Conservation (phyloP, 2,113 vertebrate genomes). For the Grantiella picta region DNA sequence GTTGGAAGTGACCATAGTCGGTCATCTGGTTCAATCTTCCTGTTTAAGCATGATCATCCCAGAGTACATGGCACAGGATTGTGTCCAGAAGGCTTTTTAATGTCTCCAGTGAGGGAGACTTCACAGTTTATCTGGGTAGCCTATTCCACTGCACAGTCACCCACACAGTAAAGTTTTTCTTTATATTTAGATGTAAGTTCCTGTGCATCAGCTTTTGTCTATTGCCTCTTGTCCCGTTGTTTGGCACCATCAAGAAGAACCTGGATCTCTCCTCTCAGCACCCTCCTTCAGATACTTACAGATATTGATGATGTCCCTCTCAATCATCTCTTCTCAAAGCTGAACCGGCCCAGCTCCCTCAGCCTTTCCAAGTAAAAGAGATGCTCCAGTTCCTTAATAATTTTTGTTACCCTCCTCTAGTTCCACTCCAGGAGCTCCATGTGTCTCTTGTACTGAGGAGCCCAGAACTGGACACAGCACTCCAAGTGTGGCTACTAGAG, state of each 20-base stretch:
- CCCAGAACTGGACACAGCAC: not conserved
- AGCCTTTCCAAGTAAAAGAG: not conserved
- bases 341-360: not conserved
- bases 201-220: not conserved
- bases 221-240: rapidly evolving
- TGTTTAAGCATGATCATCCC: not conserved
- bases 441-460: not conserved
- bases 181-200: not conserved
- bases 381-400: rapidly evolving
- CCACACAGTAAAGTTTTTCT: not conserved
- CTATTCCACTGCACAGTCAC: not conserved
- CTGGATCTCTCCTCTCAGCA: too few species aligned
- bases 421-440: rapidly evolving
- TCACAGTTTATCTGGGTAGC: rapidly evolving
- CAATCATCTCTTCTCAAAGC: not conserved
- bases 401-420: rapidly evolving
- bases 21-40: not conserved
- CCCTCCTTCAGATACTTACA: not conserved
- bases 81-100: not conserved
- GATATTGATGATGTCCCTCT: not conserved
- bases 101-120: not conserved
- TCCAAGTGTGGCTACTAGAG: not conserved
- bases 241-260: not conserved
- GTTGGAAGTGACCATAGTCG: not conserved
- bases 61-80: not conserved